Base-by-base conservation (phyloP, 1,140 invertebrate genomes). In the Anoplophora glabripennis region DNA sequence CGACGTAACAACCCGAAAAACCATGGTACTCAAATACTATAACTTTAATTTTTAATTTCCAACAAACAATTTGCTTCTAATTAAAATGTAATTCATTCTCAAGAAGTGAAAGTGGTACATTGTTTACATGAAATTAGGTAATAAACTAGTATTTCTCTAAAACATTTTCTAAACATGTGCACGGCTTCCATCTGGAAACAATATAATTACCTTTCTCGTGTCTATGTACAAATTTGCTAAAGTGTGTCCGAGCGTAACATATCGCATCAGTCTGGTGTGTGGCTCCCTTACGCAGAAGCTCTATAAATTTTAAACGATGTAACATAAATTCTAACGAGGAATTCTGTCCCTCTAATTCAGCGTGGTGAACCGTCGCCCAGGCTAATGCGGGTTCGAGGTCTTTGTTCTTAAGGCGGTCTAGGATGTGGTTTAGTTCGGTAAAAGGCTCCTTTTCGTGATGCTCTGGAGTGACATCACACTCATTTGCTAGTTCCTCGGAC, bases 241-340 rank as follows among this genome's bases (percentile, higher is more conserved):
- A 89, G 79, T 94, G 84, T 60, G 82, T 81, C 40, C 92, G 83
- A 1, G 94, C 94, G 80, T 97, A 97, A 63, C 80, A 72, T 55
- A 98, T 89, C n/a, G 93, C 93, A 71, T 89, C 85, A 18, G 73
- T 79, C 75, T 90, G 88, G 69, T 81, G 81, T 42, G 76, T 71
- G 14, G 83, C 76, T 7, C 89, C 89, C 75, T 86, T 79, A 69
- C 83, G 80, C 17, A 93, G 49, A 15, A 77, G 54, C 58, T 80
- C 78, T 55, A 81, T 76, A 65, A 79, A 81, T 48, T 77, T 78
- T 55, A 81, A 72, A 40, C 81, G 77, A 75, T 95, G 92, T 49
- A 96, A 76, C 73, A 92, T 93, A 72, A 95, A 95, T 77, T 94
- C 92, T 37, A 96, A 78, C 21, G 85, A 82, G 46, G 90, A 93